These are phyloP conservation scores for Coelopa pilipes DNA, from an alignment of 2,888 invertebrate species.

Conservation along the genomic window DNA sequence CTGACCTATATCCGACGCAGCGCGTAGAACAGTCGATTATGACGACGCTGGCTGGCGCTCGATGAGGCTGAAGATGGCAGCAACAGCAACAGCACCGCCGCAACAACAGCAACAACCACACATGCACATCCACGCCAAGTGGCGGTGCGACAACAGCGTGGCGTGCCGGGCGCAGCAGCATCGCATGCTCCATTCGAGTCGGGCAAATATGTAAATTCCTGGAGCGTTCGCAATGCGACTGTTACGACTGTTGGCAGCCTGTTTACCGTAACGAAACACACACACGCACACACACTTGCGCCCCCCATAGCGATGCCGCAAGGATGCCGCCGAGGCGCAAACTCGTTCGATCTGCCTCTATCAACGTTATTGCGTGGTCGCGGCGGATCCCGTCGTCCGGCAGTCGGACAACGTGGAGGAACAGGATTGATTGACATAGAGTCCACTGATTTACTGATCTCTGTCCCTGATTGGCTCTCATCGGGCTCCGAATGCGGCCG, in stretches of 20 bases:
- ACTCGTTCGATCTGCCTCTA: background rate
- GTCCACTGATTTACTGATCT: too few species aligned
- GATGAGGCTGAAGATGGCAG: too few species aligned
- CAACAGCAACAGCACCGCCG: constrained; percentile 7
- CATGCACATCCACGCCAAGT: background rate
- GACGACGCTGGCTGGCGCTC: background rate
- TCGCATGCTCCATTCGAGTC: constrained; percentile 11
- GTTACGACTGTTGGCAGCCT: background rate
- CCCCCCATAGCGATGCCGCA: background rate
- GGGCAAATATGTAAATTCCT: constrained; percentile 22
- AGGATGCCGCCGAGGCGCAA: background rate
- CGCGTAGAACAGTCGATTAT: background rate
- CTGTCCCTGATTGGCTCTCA: too few species aligned
- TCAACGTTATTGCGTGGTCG: background rate
- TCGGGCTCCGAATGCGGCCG: too few species aligned
- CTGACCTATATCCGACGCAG: constrained; percentile 25
- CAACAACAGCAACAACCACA: background rate
- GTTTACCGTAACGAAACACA: constrained; percentile 5
- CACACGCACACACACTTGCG: background rate
- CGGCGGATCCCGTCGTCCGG: too few species aligned
- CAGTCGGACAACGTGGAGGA: background rate
- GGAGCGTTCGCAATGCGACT: constrained; percentile 11
- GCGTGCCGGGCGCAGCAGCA: background rate
- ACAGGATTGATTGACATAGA: too few species aligned
- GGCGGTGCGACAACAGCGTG: background rate